Conservation (phyloP, 1,140 invertebrate genomes). For the Eriosoma lanigerum region DNA sequence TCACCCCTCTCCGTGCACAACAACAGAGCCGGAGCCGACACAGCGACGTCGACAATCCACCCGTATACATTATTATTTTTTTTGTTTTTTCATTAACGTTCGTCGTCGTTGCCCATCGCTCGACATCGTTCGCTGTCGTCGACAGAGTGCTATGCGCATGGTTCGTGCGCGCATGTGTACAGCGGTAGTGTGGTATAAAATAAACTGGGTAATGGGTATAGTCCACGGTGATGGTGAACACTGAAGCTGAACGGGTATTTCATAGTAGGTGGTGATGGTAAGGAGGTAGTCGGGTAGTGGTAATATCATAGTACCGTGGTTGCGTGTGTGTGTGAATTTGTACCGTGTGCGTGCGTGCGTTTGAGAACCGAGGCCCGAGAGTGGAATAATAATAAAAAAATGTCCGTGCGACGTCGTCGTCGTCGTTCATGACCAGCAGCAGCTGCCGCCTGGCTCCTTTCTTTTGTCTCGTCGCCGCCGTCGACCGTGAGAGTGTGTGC, state of each 20-base stretch:
- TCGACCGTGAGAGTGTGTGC: slow-evolving; percentile 22
- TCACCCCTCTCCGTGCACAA: no score
- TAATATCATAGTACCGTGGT: no score
- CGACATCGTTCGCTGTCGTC: not conserved
- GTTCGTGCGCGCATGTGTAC: not conserved
- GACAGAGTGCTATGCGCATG: not conserved
- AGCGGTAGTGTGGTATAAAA: not conserved
- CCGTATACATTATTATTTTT: not conserved
- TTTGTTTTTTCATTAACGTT: slow-evolving; percentile 30
- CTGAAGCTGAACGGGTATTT: no score
- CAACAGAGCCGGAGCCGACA: not conserved
- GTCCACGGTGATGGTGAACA: not conserved
- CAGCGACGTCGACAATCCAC: no score
- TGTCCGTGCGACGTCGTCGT: slow-evolving; percentile 40
- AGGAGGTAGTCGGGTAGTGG: not conserved
- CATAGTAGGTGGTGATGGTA: not conserved
- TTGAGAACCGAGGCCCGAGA: not conserved
- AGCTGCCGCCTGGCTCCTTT: slow-evolving; percentile 44
- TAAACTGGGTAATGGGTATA: no score
- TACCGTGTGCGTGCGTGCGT: not conserved
- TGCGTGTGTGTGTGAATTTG: not conserved
- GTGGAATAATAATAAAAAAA: slow-evolving; percentile 14
- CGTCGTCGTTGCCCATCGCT: not conserved
- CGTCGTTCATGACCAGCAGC: slow-evolving; percentile 50
- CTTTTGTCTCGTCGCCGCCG: slow-evolving; percentile 49